These are phyloP conservation scores for Sussaba pulchella DNA, from an alignment of 2,888 invertebrate species.

Conservation along the genomic window DNA sequence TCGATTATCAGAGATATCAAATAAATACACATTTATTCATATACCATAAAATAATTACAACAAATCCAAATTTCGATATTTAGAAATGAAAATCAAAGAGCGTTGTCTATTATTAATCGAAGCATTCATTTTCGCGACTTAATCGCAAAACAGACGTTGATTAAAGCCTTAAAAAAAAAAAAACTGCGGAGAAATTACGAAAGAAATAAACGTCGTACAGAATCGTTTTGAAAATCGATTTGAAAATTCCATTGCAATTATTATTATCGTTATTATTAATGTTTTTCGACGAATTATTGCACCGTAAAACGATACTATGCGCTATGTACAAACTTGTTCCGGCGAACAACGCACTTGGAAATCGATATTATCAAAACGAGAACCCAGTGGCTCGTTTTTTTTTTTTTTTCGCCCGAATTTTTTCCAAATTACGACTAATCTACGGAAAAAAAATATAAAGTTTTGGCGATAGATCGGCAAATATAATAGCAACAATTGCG, in stretches of 20 bases:
- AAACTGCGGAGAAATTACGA: constrained; percentile 22
- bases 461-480: constrained; percentile 3
- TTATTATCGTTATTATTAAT: constrained; percentile 1
- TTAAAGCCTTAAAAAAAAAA: constrained; percentile 54
- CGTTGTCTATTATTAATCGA: constrained; percentile 20
- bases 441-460: constrained; percentile 13
- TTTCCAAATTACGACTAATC: not conserved
- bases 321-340: constrained; percentile 61
- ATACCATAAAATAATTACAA: constrained; percentile 71
- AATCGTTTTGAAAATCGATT: constrained; percentile 1
- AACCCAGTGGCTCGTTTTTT: no score
- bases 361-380: constrained; percentile 39
- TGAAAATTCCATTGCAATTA: not conserved
- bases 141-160: constrained; percentile 53
- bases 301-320: constrained; percentile 55
- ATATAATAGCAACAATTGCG: constrained; percentile 12
- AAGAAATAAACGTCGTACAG: not conserved
- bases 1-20: constrained; percentile 59
- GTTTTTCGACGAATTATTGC: constrained; percentile 39
- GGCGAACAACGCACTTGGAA: constrained; percentile 55
- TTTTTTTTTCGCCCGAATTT: constrained; percentile 33
- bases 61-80: constrained; percentile 64
- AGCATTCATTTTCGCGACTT: constrained; percentile 41
- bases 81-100: constrained; percentile 23
- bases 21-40: constrained; percentile 74